A percentile compares a stretch with the other conserved stretches of the same genome.
Evolutionary conservation across 2,113 vertebrate genomes (phyloP).

Genomic region (Nyctibius bracteatus): DNA sequence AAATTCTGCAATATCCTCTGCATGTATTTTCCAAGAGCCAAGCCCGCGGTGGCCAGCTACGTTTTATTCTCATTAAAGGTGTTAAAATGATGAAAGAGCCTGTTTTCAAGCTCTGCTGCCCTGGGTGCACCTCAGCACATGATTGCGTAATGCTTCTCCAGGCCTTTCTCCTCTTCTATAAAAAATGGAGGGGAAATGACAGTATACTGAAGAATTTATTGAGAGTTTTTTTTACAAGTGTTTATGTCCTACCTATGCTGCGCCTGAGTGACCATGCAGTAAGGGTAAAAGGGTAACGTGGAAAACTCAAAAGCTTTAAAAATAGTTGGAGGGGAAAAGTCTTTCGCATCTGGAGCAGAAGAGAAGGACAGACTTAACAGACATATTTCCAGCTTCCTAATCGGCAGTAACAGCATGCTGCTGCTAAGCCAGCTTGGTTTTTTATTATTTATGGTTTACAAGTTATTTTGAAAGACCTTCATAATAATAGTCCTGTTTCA

Average conservation of each 20-base stretch:
- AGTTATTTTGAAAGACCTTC: not conserved
- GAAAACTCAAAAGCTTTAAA: not conserved
- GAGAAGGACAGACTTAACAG: not conserved
- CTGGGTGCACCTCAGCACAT: not conserved
- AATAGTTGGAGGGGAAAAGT: not conserved
- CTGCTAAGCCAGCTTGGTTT: not conserved
- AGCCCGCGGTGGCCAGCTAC: not conserved
- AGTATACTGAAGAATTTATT: not conserved
- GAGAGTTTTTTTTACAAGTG: not conserved
- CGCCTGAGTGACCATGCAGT: not conserved
- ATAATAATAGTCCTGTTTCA: not conserved
- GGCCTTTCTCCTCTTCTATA: not conserved
- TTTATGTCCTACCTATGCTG: not conserved
- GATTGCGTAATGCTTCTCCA: not conserved
- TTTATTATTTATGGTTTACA: not conserved
- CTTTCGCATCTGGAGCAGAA: not conserved
- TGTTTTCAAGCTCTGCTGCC: not conserved
- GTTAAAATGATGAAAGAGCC: not conserved
- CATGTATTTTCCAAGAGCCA: not conserved
- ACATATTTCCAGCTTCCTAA: not conserved
- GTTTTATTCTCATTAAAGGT: not conserved
- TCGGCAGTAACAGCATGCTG: not conserved
- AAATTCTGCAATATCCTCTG: conserved; percentile 2
- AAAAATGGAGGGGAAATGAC: not conserved
- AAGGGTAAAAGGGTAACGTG: not conserved